Evolutionary conservation across 2,888 invertebrate genomes (phyloP).

Genomic region (Melanargia galathea): DNA sequence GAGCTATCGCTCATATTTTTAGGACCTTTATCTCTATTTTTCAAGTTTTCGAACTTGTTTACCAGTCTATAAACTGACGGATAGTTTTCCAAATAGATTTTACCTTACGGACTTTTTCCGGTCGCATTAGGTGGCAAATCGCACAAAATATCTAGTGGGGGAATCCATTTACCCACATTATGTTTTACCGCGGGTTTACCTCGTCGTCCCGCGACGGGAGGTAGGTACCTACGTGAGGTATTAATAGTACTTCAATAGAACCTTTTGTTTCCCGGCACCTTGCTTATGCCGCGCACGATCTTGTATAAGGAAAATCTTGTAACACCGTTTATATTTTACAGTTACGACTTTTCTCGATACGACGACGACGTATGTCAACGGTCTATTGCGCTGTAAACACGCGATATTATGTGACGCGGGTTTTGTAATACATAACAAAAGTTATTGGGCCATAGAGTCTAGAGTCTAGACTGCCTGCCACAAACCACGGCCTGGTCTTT

Average conservation of each 20-base stretch:
- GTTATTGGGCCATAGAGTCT: too few species aligned
- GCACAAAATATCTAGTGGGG: not conserved
- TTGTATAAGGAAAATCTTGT: constrained; percentile 11
- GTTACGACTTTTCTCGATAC: not conserved
- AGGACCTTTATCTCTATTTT: too few species aligned
- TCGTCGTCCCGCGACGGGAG: not conserved
- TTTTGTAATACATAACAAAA: too few species aligned
- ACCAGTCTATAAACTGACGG: too few species aligned
- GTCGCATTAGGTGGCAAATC: not conserved
- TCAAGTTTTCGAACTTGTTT: too few species aligned
- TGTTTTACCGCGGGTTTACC: constrained; percentile 15
- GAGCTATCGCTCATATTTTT: too few species aligned
- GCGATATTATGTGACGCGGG: too few species aligned
- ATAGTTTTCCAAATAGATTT: too few species aligned
- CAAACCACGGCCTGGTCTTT: too few species aligned
- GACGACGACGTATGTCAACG: not conserved
- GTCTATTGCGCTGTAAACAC: too few species aligned
- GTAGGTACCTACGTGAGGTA: constrained; percentile 18
- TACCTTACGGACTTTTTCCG: not conserved
- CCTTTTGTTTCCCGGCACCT: constrained; percentile 6
- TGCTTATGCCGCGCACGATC: constrained; percentile 11
- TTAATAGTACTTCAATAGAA: constrained; percentile 2
- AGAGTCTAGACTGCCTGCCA: too few species aligned
- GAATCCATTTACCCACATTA: constrained; percentile 17
- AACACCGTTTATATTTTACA: not conserved